Conservation (phyloP, 2,797 vertebrate species). For the Paedocypris micromegethes region DNA sequence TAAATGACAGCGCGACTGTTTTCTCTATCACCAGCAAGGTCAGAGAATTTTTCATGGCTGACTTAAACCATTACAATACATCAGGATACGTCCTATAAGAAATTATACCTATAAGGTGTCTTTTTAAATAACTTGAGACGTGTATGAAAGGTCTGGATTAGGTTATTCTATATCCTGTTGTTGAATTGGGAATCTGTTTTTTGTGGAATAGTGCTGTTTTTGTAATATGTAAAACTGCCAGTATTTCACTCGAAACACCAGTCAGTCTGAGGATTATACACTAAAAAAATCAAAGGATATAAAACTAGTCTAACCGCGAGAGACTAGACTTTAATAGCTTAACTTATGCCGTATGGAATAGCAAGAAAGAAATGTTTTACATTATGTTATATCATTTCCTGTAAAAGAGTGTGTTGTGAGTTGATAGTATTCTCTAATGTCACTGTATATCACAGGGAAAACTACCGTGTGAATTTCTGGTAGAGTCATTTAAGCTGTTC, state of each 20-base stretch:
- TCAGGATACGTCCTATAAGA: neutral
- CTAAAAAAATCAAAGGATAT: slow-evolving; percentile 43
- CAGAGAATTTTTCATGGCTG: slow-evolving; percentile 19
- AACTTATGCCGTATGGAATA: slow-evolving; percentile 28
- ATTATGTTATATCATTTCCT: slow-evolving; percentile 42
- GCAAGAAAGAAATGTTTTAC: slow-evolving; percentile 33
- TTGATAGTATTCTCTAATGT: slow-evolving; percentile 35
- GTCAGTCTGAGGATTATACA: slow-evolving; percentile 20
- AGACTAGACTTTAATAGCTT: slow-evolving; percentile 40
- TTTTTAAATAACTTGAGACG: slow-evolving; percentile 28
- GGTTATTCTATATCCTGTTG: slow-evolving; percentile 33
- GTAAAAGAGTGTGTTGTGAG: slow-evolving; percentile 37
- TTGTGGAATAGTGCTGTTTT: slow-evolving; percentile 36
- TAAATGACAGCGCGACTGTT: slow-evolving; percentile 8
- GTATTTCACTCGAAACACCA: slow-evolving; percentile 40
- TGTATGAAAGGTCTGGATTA: slow-evolving; percentile 28
- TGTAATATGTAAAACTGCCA: slow-evolving; percentile 34
- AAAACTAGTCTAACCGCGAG: slow-evolving; percentile 37
- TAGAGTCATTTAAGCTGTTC: neutral
- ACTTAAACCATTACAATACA: slow-evolving; percentile 25
- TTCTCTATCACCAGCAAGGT: slow-evolving; percentile 17
- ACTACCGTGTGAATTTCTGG: slow-evolving; percentile 17
- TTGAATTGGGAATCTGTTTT: slow-evolving; percentile 36
- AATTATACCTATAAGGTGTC: slow-evolving; percentile 31
- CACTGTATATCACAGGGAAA: slow-evolving; percentile 37